Base-by-base conservation (phyloP, 1,140 invertebrate genomes). In the Tribolium madens region DNA sequence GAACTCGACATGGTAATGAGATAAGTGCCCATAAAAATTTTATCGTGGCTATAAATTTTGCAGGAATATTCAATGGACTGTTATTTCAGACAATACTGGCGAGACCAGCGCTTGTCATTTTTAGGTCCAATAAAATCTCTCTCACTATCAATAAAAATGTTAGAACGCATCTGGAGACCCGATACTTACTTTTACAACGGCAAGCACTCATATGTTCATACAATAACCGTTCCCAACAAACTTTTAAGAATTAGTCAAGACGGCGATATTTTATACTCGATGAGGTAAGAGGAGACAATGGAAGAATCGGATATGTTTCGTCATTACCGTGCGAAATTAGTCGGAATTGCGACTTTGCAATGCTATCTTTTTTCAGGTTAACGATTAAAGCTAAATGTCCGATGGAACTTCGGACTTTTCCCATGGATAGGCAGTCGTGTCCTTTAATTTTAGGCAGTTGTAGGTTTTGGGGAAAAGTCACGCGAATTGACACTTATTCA, bases 371-470 rank as follows among this genome's bases (percentile, higher is more conserved):
- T 87, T 89, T 80, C 85, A 97, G 98, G 85, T 87, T 99, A 82
- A 99, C 98, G 7, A 97, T 99, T 75, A 97, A 97, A 87, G 97
- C 97, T 1, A 96, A 95, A 78, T 99, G 98, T 87, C 96, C 96
- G 3, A 99, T 99, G 97, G 94, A 97, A 83, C 87, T 99, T 31
- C 91, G 94, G 81, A 95, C 96, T 84, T 99, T 99, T 87, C 98
- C 98, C 2, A 98, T 99, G 95, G 97, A 99, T 87, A 90, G 92
- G 15, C 97, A 96, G 84, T 94, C 92, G 0, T 99, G 97, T 85
- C 96, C 97, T 9, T 89, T 99, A 6, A 92, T 95, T 80, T 89
- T 99, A 47, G 97, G 96, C 77, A 98, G 97, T 84, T 99, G 97
- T 98, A 89, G 93, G 95, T 95, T 13, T 33, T n/a, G n/a, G n/a